A percentile compares a stretch with the other conserved stretches of the same genome.
phyloP scores from a whole-genome alignment of 2,888 invertebrate genomes.

The Bruchidius siliquastri region DNA sequence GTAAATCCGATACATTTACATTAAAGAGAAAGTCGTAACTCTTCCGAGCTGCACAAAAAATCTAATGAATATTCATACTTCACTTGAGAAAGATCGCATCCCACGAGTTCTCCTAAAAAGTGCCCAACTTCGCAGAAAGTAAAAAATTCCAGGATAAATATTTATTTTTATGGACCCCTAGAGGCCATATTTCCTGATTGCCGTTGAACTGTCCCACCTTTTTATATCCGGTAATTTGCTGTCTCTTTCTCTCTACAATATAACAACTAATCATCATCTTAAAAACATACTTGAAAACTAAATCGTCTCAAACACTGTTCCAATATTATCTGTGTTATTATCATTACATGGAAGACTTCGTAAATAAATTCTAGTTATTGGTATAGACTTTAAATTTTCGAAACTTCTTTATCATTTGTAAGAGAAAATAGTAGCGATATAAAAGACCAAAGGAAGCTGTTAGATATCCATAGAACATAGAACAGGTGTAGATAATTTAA shows the following conservation, averaged over 20 bases:
- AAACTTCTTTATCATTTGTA: no score
- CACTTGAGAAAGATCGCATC: neutral
- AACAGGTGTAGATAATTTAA: no score
- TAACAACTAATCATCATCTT: neutral
- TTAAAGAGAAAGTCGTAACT: neutral
- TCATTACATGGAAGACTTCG: no score
- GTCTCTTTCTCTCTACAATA: neutral
- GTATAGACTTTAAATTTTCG: no score
- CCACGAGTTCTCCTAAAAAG: neutral
- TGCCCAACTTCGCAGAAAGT: neutral
- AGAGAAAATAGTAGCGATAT: no score
- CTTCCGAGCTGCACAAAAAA: neutral
- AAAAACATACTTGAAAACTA: neutral
- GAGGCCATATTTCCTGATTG: neutral
- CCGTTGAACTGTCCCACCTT: neutral
- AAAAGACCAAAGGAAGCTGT: no score
- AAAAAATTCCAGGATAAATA: neutral
- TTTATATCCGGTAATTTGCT: neutral
- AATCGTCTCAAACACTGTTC: no score
- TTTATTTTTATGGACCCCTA: neutral
- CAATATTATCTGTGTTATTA: no score
- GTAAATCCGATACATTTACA: neutral
- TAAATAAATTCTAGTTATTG: no score
- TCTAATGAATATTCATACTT: neutral
- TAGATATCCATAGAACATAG: no score